Evolutionary conservation across 2,797 vertebrate genomes (phyloP).

Genomic region (Prunella strophiata): DNA sequence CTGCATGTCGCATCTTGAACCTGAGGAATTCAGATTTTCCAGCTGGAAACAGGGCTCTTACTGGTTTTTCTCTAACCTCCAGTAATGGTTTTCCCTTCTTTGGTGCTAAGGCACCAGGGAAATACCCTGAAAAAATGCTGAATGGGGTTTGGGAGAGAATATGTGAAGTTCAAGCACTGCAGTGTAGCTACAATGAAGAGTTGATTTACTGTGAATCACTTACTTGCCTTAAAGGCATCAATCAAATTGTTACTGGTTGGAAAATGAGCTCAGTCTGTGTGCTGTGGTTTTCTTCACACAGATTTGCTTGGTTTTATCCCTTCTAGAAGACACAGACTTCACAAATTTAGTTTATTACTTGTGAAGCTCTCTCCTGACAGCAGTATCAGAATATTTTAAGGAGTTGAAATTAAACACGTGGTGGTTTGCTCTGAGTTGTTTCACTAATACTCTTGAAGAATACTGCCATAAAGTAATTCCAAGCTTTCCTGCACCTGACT

Average conservation of each 20-base stretch:
- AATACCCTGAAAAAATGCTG: background rate
- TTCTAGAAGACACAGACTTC: accelerated
- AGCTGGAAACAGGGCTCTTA: background rate
- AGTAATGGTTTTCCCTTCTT: background rate
- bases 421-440: background rate
- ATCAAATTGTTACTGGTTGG: background rate
- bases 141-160: background rate
- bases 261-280: background rate
- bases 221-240: background rate
- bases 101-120: background rate
- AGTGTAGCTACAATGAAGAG: background rate
- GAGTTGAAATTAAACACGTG: background rate
- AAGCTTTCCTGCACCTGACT: background rate
- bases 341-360: background rate
- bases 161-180: accelerated
- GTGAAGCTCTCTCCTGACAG: background rate
- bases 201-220: background rate
- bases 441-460: background rate
- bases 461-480: background rate
- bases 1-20: accelerated
- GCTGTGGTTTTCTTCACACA: background rate
- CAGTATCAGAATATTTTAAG: background rate
- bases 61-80: background rate
- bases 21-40: background rate
- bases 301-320: background rate